Evolutionary conservation across 2,797 vertebrate genomes (phyloP).

Genomic region (Pyrocephalus nanus): DNA sequence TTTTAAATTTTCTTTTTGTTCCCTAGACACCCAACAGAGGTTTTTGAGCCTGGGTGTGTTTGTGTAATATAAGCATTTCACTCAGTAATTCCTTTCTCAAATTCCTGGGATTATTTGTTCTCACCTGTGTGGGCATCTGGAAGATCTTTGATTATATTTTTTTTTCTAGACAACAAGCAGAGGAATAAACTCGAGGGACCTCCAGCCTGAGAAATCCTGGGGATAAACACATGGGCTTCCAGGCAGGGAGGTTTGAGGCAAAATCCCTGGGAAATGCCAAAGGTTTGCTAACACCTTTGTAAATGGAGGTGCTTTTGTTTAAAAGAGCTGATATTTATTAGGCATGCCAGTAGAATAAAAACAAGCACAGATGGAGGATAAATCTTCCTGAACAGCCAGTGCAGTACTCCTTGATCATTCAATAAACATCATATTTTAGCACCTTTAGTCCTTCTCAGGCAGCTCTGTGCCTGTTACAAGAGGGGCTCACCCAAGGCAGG

Average conservation of each 20-base stretch:
- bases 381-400: constrained; percentile 44
- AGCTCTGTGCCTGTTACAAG: background rate
- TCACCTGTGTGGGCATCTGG: background rate
- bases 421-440: constrained; percentile 31
- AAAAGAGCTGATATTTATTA: constrained; percentile 57
- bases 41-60: background rate
- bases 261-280: background rate
- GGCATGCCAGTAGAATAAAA: constrained; percentile 44
- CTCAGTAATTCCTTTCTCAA: background rate
- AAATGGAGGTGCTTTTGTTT: constrained; percentile 30
- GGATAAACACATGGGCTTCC: background rate
- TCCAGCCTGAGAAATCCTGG: background rate
- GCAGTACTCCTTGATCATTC: constrained; percentile 21
- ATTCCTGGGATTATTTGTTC: background rate
- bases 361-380: constrained; percentile 59
- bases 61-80: background rate
- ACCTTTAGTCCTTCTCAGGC: background rate
- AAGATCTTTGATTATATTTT: background rate
- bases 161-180: background rate
- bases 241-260: background rate
- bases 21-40: background rate
- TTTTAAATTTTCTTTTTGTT: background rate
- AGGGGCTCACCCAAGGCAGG: background rate
- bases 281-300: background rate
- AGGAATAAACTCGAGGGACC: background rate